Evolutionary conservation across 1,140 invertebrate genomes (phyloP), one percentile per base, ranked within the genome.

Genomic region (Lysiphlebus fabarum): DNA sequence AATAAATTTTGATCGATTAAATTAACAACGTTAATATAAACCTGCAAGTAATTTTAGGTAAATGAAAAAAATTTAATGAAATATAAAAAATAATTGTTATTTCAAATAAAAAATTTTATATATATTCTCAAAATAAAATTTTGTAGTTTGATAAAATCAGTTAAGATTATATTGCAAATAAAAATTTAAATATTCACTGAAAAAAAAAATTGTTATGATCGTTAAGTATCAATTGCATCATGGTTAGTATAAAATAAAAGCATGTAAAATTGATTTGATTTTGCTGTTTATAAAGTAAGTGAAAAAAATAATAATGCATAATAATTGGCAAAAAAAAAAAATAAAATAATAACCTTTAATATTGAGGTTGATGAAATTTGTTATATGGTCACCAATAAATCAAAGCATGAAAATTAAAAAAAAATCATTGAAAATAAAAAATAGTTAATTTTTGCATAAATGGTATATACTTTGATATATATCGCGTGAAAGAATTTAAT

Each of bases 401-500:
- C 54, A 10, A 11, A 5, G n/a, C 49, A n/a, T 36, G 33, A 17
- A 11, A 34, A 11, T 51, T 38, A 51, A 34, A 51, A 17, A 47
- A 53, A 40, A 17, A n/a, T 6, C 12, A 5, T n/a, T n/a, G 42
- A 45, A 33, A n/a, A 45, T 8, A 44, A 7, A 55, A 26, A 12
- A 14, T 45, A n/a, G 43, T 33, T 44, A 56, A 56, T 40, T 26
- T 26, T 26, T 26, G 17, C 17, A 26, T 26, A 26, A 26, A 26
- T 26, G 17, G 17, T 26, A 26, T 26, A 4, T 26, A 26, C 17
- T 26, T 4, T 26, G 17, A 26, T 26, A 26, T 17, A 17, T 26
- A 26, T 56, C 42, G 54, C 54, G 43, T 56, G 54, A 47, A 47
- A 34, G 54, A 56, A 56, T 56, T 56, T 56, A 56, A 56, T 56